Conservation (phyloP, 2,888 invertebrate genomes). For the Leptura quadrifasciata region DNA sequence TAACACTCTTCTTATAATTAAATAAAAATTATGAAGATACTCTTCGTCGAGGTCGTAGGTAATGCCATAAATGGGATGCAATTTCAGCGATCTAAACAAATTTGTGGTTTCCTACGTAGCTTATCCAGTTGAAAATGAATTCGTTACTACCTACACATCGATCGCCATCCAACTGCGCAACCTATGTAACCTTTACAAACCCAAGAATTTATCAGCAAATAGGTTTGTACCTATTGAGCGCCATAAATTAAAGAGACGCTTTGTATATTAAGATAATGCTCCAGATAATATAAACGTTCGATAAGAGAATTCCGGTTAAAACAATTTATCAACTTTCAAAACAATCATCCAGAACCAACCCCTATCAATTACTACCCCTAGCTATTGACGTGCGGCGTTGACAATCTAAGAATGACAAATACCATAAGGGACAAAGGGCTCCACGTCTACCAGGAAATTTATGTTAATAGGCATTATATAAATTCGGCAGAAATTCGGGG, state of each 20-base stretch:
- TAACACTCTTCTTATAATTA: too few species aligned
- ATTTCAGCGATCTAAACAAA: too few species aligned
- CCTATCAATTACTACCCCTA: constrained; percentile 34
- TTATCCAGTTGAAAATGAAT: too few species aligned
- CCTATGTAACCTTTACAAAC: neutral
- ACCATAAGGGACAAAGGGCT: constrained; percentile 17
- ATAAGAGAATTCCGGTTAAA: constrained; percentile 14
- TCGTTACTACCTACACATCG: too few species aligned
- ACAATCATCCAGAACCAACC: constrained; percentile 16
- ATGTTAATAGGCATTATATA: constrained; percentile 35
- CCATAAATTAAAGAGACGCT: constrained; percentile 22
- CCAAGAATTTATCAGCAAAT: constrained; percentile 5
- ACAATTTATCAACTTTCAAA: constrained; percentile 26
- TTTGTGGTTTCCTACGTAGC: too few species aligned
- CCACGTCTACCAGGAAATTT: constrained; percentile 29
- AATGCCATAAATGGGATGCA: too few species aligned
- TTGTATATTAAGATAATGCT: constrained; percentile 29
- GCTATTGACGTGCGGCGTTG: constrained; percentile 34
- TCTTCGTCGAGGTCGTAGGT: too few species aligned
- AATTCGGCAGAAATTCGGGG: constrained; percentile 27
- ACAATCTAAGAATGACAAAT: constrained; percentile 35
- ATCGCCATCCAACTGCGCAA: neutral
- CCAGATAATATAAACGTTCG: constrained; percentile 24
- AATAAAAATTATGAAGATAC: too few species aligned
- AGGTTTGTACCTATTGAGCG: neutral